Evolutionary conservation across 1,140 invertebrate genomes (phyloP), one percentile per base, ranked within the genome.

Genomic region (Ridgeia piscesae): DNA sequence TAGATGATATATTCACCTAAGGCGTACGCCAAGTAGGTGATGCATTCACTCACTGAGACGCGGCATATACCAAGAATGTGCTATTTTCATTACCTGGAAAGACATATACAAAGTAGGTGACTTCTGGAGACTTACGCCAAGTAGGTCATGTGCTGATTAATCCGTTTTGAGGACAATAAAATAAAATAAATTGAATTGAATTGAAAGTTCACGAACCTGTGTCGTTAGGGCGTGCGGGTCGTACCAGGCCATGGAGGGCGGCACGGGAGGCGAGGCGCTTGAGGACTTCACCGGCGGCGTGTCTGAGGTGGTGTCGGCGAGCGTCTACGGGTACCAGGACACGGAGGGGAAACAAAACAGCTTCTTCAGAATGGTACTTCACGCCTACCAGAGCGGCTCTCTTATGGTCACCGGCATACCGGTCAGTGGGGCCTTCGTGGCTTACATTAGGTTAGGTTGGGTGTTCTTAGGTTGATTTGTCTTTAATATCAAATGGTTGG

Each of bases 201-300:
- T 33, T 34, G n/a, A 8, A 42, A 42, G 42, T 42, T 11, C 42
- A 11, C 11, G 42, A 42, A 21, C 27, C 58, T 6, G 58, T 14
- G 35, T 50, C 27, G 50, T 27, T 89, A 97, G 96, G 93, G 93
- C 97, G 42, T 96, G 97, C 95, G 97, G 97, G 6, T 96, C 95
- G 89, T 97, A 97, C 95, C 97, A 97, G 94, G 96, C 96, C 48
- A 94, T 97, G 35, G 96, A 97, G 94, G 97, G 97, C 9, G 97
- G 97, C 8, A 97, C 97, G 91, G 93, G 97, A 50, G 96, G 95
- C 50, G 97, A 97, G 94, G 97, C 97, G 17, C 94, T 97, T 21
- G 96, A 97, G 93, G 97, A 97, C 94, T 97, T 97, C 91, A 97
- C 97, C n/a, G 96, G 96, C 77, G 97, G 97, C 89, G 96, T 97